A percentile compares a stretch with the other conserved stretches of the same genome.
phyloP scores from a whole-genome alignment of 2,797 vertebrate genomes.

The Pseudocheirus occidentalis region DNA sequence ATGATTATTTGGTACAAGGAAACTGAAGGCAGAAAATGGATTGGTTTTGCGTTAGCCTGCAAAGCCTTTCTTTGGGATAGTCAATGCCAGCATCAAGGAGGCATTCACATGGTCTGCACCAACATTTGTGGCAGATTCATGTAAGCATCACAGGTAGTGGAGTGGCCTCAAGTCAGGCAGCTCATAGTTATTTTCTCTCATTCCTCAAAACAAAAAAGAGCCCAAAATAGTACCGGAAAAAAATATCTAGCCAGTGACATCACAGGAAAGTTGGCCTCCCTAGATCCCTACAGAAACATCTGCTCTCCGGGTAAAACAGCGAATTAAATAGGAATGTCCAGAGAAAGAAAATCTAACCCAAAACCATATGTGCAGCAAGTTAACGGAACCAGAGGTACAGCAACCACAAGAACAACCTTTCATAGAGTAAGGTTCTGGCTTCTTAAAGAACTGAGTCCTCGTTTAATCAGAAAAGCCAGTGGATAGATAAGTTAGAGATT shows the following conservation, averaged over 20 bases:
- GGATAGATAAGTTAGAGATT: slow-evolving; percentile 2
- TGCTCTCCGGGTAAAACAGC: slow-evolving; percentile 36
- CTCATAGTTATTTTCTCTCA: slow-evolving; percentile 35
- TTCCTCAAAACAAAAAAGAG: slow-evolving; percentile 11
- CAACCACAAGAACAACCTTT: neutral
- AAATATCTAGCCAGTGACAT: slow-evolving; percentile 45
- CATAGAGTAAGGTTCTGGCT: slow-evolving; percentile 28
- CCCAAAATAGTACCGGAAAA: slow-evolving; percentile 40
- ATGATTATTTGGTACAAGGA: neutral
- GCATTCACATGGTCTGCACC: neutral
- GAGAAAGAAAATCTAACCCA: neutral
- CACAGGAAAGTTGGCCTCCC: slow-evolving; percentile 42
- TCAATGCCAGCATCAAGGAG: neutral
- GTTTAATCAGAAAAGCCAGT: slow-evolving; percentile 47
- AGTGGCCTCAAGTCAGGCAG: slow-evolving; percentile 21
- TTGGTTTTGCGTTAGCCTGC: slow-evolving; percentile 37
- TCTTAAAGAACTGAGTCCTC: slow-evolving; percentile 45
- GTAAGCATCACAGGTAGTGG: neutral
- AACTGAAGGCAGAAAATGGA: neutral
- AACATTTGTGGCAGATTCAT: neutral
- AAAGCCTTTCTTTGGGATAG: slow-evolving; percentile 11
- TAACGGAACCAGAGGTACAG: slow-evolving; percentile 1
- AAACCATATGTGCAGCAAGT: neutral
- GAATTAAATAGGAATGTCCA: slow-evolving; percentile 11
- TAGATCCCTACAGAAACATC: slow-evolving; percentile 11